These are phyloP conservation scores for Clupea harengus DNA, from an alignment of 2,113 vertebrate genomes.

Conservation along the genomic window DNA sequence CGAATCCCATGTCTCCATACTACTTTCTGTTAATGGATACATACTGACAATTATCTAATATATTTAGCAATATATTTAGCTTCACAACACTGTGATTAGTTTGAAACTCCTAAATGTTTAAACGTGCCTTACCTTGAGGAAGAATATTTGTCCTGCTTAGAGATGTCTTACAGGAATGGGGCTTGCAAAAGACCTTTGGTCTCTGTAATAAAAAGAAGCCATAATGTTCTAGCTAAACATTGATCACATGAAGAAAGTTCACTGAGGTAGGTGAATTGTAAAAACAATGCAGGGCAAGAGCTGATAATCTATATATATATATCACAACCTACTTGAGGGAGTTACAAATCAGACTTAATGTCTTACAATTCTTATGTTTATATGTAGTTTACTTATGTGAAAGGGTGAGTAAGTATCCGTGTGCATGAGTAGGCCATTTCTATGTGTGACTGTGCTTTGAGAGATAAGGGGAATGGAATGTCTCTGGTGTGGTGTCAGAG, in stretches of 20 bases:
- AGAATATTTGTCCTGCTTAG: constrained; percentile 10
- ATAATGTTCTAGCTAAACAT: constrained; percentile 48
- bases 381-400: too few relatives aligned
- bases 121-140: not conserved
- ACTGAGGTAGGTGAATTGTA: constrained; percentile 17
- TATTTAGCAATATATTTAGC: not conserved
- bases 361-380: too few relatives aligned
- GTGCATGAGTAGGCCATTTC: too few relatives aligned
- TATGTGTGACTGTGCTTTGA: too few relatives aligned
- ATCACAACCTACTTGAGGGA: too few relatives aligned
- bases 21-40: not conserved
- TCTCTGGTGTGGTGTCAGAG: too few relatives aligned
- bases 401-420: too few relatives aligned
- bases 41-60: not conserved
- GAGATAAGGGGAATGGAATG: too few relatives aligned
- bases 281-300: not conserved
- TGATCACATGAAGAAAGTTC: constrained; percentile 21
- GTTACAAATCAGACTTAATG: too few relatives aligned
- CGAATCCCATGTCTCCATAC: not conserved
- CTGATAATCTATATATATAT: too few relatives aligned
- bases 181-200: constrained; percentile 45
- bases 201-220: constrained; percentile 40
- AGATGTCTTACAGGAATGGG: constrained; percentile 23
- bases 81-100: not conserved
- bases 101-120: not conserved